Evolutionary conservation across 2,888 invertebrate species (phyloP), one percentile per base, ranked within the genome.

Genomic region (Lagria hirta): DNA sequence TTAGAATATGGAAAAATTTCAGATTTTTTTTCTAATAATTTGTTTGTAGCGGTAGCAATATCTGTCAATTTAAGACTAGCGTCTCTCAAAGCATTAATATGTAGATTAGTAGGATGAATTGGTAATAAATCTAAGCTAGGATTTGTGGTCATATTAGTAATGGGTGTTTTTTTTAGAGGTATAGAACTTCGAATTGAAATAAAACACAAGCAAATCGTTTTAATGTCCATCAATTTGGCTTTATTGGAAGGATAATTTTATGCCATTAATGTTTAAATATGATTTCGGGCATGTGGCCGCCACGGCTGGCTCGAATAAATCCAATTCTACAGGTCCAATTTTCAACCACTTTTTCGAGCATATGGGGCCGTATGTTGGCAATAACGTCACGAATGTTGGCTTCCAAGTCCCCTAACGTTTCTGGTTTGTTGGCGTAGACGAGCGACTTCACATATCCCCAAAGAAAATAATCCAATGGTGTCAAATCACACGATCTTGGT

Each of bases 401-500:
- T 35, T 48, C 30, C 43, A 47, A 34, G 12, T 45, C 38, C 14
- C 48, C 34, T 15, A 52, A 28, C 29, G 36, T 48, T 32, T 33
- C 16, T 42, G 50, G 46, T 45, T 46, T 43, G 46, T 51, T 34
- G 24, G 36, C 34, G 38, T 49, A 53, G 34, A 51, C 43, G 13
- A 41, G 24, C 10, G 45, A 49, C 44, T 51, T 54, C 17, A 54
- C 38, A 47, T 42, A 36, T 13, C 45, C 27, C 27, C 37, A 45
- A 14, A 41, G 17, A 34, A 34, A 34, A 45, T 32, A 26, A 21
- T 18, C 27, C 18, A 47, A 18, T 8, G 41, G 28, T 20, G 41
- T 45, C 20, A 41, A 14, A 24, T 41, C 34, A 23, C 35, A 50
- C 22, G 45, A 54, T 34, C 48, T 23, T 34, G 46, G 52, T 37